Conservation (phyloP, 2,113 vertebrate species). For the Forbesichthys papilliferus region DNA sequence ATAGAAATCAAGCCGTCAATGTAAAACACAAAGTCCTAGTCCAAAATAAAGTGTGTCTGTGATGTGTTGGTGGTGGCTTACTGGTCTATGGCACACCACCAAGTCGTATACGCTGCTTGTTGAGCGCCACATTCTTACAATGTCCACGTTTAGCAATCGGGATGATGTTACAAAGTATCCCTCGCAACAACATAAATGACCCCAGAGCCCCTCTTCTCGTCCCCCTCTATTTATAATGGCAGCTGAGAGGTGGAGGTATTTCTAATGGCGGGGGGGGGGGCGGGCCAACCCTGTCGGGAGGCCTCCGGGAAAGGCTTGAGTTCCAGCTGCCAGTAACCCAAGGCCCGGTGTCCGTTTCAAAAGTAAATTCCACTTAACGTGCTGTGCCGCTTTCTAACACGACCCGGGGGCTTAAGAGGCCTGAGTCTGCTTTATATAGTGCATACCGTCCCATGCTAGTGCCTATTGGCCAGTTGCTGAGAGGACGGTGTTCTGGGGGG, state of each 20-base stretch:
- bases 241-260: conserved; percentile 55
- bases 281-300: conserved; percentile 47
- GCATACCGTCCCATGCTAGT: conserved; percentile 69
- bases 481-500: conserved; percentile 7
- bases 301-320: conserved; percentile 51
- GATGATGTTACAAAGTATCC: conserved; percentile 29
- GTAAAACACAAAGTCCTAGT: conserved; percentile 16
- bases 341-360: conserved; percentile 74
- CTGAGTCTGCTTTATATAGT: conserved; percentile 72
- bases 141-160: conserved; percentile 28
- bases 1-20: conserved; percentile 34
- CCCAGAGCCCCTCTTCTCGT: neutral
- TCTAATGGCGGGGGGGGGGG: conserved; percentile 61
- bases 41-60: conserved; percentile 31
- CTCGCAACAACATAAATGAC: conserved; percentile 19
- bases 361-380: conserved; percentile 80
- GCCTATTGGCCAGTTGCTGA: conserved; percentile 35
- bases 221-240: conserved; percentile 53
- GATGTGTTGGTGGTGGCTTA: conserved; percentile 9
- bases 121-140: no score
- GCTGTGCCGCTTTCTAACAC: conserved; percentile 68
- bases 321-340: conserved; percentile 72
- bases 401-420: conserved; percentile 51
- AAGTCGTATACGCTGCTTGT: no score
- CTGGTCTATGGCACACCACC: conserved; percentile 1